A percentile compares a stretch with the other conserved stretches of the same genome.
phyloP scores from a whole-genome alignment of 1,140 invertebrate species.

The Drosophila triauraria region DNA sequence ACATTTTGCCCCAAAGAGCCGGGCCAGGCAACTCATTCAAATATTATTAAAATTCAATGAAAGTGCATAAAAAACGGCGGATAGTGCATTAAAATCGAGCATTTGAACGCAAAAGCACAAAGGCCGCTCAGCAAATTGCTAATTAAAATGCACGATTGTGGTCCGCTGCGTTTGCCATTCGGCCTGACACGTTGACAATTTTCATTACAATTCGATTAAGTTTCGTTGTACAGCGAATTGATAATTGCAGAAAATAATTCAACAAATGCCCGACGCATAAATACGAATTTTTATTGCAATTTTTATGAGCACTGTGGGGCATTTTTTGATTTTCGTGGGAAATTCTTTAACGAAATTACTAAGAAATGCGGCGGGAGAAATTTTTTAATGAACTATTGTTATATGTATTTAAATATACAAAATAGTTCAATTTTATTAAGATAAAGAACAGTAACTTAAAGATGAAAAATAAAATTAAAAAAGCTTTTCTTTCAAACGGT shows the following conservation, averaged over 20 bases:
- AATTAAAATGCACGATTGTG: slow-evolving; percentile 71
- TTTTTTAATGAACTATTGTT: background rate
- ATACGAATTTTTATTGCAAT: slow-evolving; percentile 7
- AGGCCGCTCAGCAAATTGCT: slow-evolving; percentile 49
- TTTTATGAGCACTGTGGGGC: background rate
- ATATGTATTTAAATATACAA: too few species aligned
- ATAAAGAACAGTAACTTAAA: background rate
- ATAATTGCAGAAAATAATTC: slow-evolving; percentile 52
- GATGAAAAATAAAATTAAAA: too few species aligned
- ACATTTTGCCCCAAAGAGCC: background rate
- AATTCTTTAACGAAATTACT: background rate
- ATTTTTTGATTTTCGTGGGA: background rate
- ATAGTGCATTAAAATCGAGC: slow-evolving; percentile 64
- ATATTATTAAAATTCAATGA: slow-evolving; percentile 58
- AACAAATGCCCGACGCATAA: slow-evolving; percentile 30
- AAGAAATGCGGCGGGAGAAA: background rate
- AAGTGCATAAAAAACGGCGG: slow-evolving; percentile 48
- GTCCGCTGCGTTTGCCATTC: slow-evolving; percentile 29
- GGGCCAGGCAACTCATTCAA: slow-evolving; percentile 6
- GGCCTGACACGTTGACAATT: slow-evolving; percentile 61
- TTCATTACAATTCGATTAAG: slow-evolving; percentile 78
- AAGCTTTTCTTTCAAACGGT: too few species aligned
- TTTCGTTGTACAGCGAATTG: slow-evolving; percentile 28
- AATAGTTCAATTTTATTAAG: too few species aligned
- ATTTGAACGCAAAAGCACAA: slow-evolving; percentile 52